Evolutionary conservation across 2,797 vertebrate species (phyloP).

Genomic region (Limnodromus scolopaceus): DNA sequence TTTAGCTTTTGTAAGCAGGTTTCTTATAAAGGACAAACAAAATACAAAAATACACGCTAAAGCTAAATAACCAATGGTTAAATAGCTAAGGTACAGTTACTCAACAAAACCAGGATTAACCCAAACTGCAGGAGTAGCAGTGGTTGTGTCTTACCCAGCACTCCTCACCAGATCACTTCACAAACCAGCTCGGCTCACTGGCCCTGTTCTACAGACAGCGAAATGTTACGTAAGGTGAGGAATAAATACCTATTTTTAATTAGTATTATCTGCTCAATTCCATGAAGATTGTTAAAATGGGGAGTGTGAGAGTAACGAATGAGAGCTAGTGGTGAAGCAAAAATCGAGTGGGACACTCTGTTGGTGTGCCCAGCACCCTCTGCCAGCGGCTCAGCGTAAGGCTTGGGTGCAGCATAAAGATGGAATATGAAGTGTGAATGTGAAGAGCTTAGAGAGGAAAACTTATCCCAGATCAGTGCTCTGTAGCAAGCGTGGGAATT

Average conservation of each 20-base stretch:
- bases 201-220: accelerated
- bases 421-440: no score
- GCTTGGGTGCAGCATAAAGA: no score
- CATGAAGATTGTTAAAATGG: neutral
- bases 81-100: neutral
- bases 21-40: neutral
- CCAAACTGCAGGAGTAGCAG: neutral
- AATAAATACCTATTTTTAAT: neutral
- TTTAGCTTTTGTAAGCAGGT: neutral
- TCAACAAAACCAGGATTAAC: neutral
- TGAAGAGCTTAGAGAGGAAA: no score
- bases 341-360: no score
- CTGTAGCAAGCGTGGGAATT: no score
- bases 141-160: neutral
- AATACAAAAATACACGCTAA: neutral
- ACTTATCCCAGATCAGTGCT: no score
- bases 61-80: neutral
- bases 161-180: neutral
- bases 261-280: neutral
- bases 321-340: no score
- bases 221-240: neutral
- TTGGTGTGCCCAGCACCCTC: no score
- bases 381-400: no score
- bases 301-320: no score
- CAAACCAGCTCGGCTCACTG: neutral